Percentiles rank a stretch among this genome's conserved stretches.
These are phyloP conservation scores for Drosophila austrosaltans DNA, from an alignment of 2,888 invertebrate genomes.

Conservation along the genomic window DNA sequence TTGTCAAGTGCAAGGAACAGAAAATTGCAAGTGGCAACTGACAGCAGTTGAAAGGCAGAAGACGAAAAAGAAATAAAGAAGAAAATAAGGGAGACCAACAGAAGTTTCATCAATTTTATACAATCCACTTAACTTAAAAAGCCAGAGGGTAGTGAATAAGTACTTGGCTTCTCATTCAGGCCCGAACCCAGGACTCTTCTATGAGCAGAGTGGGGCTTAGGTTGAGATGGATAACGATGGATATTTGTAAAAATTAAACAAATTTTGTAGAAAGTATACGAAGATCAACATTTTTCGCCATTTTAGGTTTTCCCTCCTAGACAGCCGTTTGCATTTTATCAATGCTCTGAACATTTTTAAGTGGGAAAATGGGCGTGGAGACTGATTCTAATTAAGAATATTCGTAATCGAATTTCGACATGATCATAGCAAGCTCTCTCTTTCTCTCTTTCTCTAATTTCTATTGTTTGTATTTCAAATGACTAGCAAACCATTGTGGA, in stretches of 20 bases:
- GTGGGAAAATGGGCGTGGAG: no score
- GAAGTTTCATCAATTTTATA: constrained; percentile 60
- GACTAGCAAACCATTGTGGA: background rate
- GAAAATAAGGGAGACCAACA: constrained; percentile 13
- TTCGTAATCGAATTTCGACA: background rate
- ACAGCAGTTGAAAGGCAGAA: constrained; percentile 27
- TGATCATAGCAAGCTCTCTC: background rate
- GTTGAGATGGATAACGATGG: no score
- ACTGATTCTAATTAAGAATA: no score
- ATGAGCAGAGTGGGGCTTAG: no score
- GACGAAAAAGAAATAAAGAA: constrained; percentile 21
- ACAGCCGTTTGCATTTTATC: no score
- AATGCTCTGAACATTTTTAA: no score
- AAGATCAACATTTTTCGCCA: no score
- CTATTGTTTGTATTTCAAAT: constrained; percentile 10
- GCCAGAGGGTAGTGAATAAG: constrained; percentile 30
- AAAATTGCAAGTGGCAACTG: constrained; percentile 50
- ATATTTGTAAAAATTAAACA: no score
- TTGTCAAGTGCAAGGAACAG: constrained; percentile 57
- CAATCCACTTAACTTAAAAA: constrained; percentile 56
- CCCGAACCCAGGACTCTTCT: background rate
- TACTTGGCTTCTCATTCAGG: no score
- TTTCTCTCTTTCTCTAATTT: no score
- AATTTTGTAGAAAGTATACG: no score
- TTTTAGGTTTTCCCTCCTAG: no score